A percentile compares a stretch with the other conserved stretches of the same genome.
These are phyloP conservation scores for Danaus melanippus DNA, from an alignment of 1,140 invertebrate genomes.

Conservation along the genomic window DNA sequence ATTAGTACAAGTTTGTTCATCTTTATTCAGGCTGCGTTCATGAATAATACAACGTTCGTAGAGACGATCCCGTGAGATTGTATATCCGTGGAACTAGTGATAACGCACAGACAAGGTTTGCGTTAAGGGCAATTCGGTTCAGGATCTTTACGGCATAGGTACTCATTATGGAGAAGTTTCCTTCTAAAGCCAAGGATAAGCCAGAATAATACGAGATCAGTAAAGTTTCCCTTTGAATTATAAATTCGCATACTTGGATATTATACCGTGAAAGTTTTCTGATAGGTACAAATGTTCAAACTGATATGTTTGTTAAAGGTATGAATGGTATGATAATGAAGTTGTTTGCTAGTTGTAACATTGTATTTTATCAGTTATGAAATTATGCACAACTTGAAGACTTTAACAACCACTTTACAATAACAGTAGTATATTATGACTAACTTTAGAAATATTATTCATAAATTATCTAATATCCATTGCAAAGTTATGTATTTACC, in stretches of 20 bases:
- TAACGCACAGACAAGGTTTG: slow-evolving; percentile 40
- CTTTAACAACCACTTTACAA: too few species aligned
- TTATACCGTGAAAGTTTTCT: background rate
- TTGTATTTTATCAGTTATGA: too few species aligned
- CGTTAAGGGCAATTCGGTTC: slow-evolving; percentile 50
- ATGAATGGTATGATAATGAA: slow-evolving; percentile 1
- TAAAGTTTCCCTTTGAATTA: slow-evolving; percentile 37
- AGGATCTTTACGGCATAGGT: slow-evolving; percentile 45
- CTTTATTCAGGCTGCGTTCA: slow-evolving; percentile 58
- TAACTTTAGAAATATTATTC: too few species aligned
- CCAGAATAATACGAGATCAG: slow-evolving; percentile 42
- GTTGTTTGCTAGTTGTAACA: too few species aligned
- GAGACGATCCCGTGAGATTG: slow-evolving; percentile 43
- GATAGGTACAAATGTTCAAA: background rate
- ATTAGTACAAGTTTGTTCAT: slow-evolving; percentile 42
- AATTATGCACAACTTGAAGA: too few species aligned
- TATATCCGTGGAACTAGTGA: slow-evolving; percentile 37
- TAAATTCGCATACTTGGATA: slow-evolving; percentile 22
- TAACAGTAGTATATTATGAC: too few species aligned
- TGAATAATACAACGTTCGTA: slow-evolving; percentile 59
- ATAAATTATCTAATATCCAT: too few species aligned
- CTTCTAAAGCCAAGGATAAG: slow-evolving; percentile 41
- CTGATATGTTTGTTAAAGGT: slow-evolving; percentile 1
- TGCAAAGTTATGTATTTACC: too few species aligned
- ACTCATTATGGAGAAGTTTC: slow-evolving; percentile 35